A percentile compares a stretch with the other conserved stretches of the same genome.
Conservation (phyloP, 2,888 invertebrate species). For the Endomychus coccineus region DNA sequence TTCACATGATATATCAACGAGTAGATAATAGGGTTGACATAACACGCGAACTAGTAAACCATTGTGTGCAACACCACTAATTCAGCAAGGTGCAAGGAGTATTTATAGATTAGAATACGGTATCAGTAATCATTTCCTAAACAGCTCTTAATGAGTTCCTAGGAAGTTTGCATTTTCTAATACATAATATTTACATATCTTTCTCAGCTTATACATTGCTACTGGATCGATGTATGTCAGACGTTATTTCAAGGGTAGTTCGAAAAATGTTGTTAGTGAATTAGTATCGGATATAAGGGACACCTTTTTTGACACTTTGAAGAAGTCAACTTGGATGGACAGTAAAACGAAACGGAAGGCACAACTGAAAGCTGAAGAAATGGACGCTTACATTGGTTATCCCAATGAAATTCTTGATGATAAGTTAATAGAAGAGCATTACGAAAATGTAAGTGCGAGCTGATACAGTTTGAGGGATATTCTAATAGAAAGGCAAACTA, state of each 20-base stretch:
- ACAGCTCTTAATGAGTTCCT: slow-evolving; percentile 1
- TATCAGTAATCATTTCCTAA: no score
- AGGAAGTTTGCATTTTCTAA: background rate
- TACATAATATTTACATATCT: background rate
- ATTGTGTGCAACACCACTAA: no score
- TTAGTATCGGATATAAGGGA: slow-evolving; percentile 73
- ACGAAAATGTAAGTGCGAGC: slow-evolving; percentile 49
- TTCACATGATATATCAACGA: no score
- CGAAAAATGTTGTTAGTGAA: slow-evolving; percentile 68
- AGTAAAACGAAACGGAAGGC: slow-evolving; percentile 62
- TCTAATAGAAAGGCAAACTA: no score
- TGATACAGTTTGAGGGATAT: no score
- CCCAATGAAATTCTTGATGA: slow-evolving; percentile 77
- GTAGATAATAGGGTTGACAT: no score
- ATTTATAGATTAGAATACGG: no score
- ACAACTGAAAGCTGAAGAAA: slow-evolving; percentile 63
- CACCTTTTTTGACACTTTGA: slow-evolving; percentile 68
- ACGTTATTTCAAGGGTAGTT: slow-evolving; percentile 70
- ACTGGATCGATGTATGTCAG: slow-evolving; percentile 76
- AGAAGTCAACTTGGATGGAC: slow-evolving; percentile 83
- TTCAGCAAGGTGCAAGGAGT: no score
- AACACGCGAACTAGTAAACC: no score
- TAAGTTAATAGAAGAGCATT: slow-evolving; percentile 65
- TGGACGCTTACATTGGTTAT: slow-evolving; percentile 80
- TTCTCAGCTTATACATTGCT: slow-evolving; percentile 53